Base-by-base conservation (phyloP, 1,140 invertebrate genomes). In the Pseudachorutes palmiensis region DNA sequence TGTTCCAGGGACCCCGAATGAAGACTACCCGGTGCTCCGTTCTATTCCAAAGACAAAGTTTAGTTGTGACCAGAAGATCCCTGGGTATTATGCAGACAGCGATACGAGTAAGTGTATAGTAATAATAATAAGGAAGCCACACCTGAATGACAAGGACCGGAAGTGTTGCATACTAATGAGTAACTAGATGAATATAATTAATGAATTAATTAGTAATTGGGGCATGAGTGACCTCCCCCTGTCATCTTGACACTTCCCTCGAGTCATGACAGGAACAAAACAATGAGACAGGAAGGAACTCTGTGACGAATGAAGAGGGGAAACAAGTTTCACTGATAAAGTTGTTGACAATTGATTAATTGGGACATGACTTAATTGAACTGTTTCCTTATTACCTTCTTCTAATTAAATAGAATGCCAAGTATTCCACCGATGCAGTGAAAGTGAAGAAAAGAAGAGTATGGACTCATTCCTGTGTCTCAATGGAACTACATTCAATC, bases 21-120 rank as follows among this genome's bases (percentile, higher is more conserved):
- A 82, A 19, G 87, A 89, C 73, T 89, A 89, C 78, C 87, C 87
- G 29, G 83, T 85, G n/a, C 80, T 85, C 28, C 81, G 80, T 68
- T 77, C 76, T 36, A 82, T 87, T 68, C 86, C 86, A 3, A 81
- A 82, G 64, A 88, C 87, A 5, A 79, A 79, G 28, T 89, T 89
- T 71, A 80, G 81, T 1, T 89, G 87, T 74, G 79, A 81, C 65
- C 83, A 81, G 66, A 77, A 80, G 19, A 31, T 29, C 71, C 22
- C 77, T 83, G 84, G 83, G 30, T 85, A 84, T 72, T 85, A 84
- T 70, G 83, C 83, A 5, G 84, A 85, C 67, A 75, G 79, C n/a
- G 81, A 83, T 76, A 80, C 82, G 30, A 19, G 67, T 65, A 69
- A 58, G 64, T 48, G 12, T 45, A 19, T n/a, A n/a, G n/a, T n/a